These are phyloP conservation scores for Meleagris gallopavo DNA, from an alignment of 2,113 vertebrate genomes.

Conservation along the genomic window DNA sequence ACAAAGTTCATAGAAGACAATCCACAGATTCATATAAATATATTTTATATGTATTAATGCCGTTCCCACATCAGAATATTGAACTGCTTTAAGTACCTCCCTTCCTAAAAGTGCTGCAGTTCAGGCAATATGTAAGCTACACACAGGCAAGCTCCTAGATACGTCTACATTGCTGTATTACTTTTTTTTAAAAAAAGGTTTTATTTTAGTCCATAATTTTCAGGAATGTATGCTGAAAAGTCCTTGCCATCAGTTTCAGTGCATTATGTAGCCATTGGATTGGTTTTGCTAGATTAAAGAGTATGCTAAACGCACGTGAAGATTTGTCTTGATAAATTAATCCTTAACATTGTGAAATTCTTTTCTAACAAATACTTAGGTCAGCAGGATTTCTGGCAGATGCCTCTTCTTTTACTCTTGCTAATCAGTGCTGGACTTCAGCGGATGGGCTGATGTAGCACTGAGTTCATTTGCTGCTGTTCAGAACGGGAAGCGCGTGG, in stretches of 20 bases:
- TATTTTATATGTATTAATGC: not conserved
- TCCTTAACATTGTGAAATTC: not conserved
- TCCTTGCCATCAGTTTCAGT: not conserved
- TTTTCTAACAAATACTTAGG: not conserved
- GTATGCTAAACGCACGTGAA: not conserved
- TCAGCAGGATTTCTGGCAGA: slow-evolving; percentile 8
- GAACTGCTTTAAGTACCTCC: not conserved
- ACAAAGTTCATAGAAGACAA: not conserved
- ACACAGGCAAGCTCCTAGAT: not conserved
- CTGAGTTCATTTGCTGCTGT: not conserved
- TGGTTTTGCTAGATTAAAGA: not conserved
- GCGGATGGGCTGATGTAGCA: not conserved
- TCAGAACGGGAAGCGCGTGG: not conserved
- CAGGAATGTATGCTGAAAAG: not conserved
- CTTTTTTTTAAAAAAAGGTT: not conserved
- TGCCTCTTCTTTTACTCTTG: not conserved
- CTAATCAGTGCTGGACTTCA: not conserved
- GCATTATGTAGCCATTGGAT: not conserved
- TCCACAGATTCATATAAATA: not conserved
- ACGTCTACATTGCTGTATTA: not conserved
- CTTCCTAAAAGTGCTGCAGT: not conserved
- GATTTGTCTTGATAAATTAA: not conserved
- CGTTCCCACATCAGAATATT: not conserved
- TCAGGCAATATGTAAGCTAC: not conserved
- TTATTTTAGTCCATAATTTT: not conserved